phyloP scores from a whole-genome alignment of 1,140 invertebrate species.

The Rhopalosiphum padi region DNA sequence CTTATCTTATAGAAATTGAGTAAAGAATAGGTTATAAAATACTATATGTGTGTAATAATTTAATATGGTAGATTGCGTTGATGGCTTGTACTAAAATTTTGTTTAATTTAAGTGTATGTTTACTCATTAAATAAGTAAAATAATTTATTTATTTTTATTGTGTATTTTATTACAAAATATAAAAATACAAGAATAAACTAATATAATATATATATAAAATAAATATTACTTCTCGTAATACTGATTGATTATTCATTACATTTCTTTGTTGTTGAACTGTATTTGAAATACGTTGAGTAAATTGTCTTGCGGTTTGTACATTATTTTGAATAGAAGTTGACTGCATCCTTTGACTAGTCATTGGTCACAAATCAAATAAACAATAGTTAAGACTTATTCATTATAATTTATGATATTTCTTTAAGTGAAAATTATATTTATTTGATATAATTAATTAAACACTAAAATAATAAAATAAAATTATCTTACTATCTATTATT shows the following conservation, averaged over 20 bases:
- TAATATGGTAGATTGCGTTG: no score
- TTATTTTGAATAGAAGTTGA: conserved; percentile 10
- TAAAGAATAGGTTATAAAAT: no score
- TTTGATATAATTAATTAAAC: not conserved
- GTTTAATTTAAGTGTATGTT: no score
- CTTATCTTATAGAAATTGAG: no score
- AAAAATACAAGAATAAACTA: not conserved
- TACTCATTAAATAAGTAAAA: no score
- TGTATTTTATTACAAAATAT: no score
- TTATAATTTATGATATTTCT: not conserved
- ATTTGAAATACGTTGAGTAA: not conserved
- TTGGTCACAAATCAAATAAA: not conserved
- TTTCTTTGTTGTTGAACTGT: conserved; percentile 6
- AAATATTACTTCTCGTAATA: not conserved
- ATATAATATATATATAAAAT: not conserved
- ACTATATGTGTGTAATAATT: no score
- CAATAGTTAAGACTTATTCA: not conserved
- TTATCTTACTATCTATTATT: not conserved
- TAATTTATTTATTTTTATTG: no score
- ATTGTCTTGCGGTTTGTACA: not conserved
- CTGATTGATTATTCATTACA: conserved; percentile 4
- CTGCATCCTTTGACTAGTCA: not conserved
- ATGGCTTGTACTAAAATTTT: no score
- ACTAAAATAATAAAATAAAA: not conserved
- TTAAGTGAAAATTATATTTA: not conserved